Evolutionary conservation across 2,888 invertebrate species (phyloP).

Genomic region (Luperina nickerlii): DNA sequence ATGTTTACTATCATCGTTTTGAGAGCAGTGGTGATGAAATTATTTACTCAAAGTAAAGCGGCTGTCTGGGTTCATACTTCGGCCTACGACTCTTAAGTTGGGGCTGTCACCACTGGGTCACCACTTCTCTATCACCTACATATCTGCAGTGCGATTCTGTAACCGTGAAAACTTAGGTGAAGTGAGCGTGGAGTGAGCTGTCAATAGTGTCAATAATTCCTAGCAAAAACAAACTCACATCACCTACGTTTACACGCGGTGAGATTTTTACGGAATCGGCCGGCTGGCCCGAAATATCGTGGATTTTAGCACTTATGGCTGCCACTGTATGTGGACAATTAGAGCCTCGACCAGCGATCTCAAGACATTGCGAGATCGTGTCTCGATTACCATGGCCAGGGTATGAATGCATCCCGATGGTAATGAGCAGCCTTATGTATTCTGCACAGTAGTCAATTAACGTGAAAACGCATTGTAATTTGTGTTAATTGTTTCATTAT

Average conservation of each 20-base stretch:
- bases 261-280: too few species aligned
- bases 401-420: constrained; percentile 65
- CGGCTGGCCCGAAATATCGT: background rate
- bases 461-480: constrained; percentile 76
- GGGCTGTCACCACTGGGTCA: background rate
- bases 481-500: constrained; percentile 75
- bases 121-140: background rate
- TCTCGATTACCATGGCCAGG: constrained; percentile 68
- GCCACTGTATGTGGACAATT: constrained; percentile 50
- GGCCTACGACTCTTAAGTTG: background rate
- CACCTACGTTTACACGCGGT: too few species aligned
- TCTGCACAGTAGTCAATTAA: constrained; percentile 71
- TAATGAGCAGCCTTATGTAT: constrained; percentile 68
- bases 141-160: too few species aligned
- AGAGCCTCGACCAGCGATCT: constrained; percentile 47
- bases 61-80: background rate
- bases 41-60: background rate
- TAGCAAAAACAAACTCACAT: too few species aligned
- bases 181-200: too few species aligned
- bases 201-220: too few species aligned
- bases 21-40: background rate
- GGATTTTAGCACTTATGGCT: constrained; percentile 45
- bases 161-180: too few species aligned
- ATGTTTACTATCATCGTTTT: background rate
- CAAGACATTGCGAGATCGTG: constrained; percentile 68